Percentiles rank a stretch among this genome's conserved stretches.
These are phyloP conservation scores for Hylia prasina DNA, from an alignment of 2,113 vertebrate genomes.

Conservation along the genomic window DNA sequence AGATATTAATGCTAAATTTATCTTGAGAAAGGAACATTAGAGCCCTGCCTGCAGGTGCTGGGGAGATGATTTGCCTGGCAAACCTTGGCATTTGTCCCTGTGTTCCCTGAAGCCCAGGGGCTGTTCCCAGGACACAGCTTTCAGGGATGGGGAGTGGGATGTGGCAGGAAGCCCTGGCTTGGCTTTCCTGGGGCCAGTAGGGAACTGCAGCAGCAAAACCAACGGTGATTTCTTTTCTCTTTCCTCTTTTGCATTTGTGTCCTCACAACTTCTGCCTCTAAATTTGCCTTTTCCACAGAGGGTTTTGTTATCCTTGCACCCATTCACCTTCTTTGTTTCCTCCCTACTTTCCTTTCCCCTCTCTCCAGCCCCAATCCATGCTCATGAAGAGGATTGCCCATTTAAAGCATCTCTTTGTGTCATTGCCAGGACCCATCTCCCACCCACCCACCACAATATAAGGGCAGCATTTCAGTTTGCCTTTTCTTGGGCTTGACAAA, in stretches of 20 bases:
- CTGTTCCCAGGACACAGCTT: not conserved
- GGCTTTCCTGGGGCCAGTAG: not conserved
- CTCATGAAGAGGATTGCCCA: not conserved
- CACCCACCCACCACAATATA: not conserved
- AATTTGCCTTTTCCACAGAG: not conserved
- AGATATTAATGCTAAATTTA: constrained; percentile 35
- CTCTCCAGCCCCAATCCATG: not conserved
- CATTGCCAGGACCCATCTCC: not conserved
- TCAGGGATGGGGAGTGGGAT: not conserved
- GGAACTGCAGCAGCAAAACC: not conserved
- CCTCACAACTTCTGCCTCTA: not conserved
- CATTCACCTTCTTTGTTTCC: not conserved
- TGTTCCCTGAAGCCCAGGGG: not conserved
- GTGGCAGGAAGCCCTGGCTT: not conserved
- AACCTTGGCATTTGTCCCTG: not conserved
- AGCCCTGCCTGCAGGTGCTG: not conserved
- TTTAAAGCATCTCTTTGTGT: not conserved
- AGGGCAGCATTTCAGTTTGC: not conserved
- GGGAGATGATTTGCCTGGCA: not conserved
- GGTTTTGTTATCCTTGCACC: not conserved
- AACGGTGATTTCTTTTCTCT: not conserved
- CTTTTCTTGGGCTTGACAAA: not conserved
- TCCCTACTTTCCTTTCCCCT: not conserved
- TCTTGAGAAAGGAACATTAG: not conserved
- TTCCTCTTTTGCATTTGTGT: not conserved